These are phyloP conservation scores for Mobula birostris DNA, from an alignment of 2,113 vertebrate species.

Conservation along the genomic window DNA sequence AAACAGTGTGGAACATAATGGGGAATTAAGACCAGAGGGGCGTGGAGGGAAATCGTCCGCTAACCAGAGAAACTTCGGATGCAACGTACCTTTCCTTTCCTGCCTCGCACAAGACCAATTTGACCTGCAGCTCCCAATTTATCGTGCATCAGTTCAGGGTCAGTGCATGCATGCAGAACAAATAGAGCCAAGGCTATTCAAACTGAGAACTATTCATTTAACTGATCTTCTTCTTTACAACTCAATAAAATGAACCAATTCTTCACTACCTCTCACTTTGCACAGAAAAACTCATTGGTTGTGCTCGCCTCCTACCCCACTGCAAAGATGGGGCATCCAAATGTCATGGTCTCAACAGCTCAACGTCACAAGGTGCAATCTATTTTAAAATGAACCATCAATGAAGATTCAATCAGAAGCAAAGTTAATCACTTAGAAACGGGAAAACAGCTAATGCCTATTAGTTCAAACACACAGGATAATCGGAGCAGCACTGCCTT, in stretches of 20 bases:
- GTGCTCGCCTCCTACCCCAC: not conserved
- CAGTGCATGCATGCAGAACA: no score
- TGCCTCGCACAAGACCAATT: not conserved
- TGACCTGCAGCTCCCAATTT: not conserved
- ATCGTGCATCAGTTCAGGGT: not conserved
- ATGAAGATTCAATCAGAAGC: not conserved
- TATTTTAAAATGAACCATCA: not conserved
- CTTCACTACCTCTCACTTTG: no score
- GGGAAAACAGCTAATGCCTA: not conserved
- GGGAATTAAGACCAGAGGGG: not conserved
- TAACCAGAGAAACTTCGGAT: no score
- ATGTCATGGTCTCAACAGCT: not conserved
- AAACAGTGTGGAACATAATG: not conserved
- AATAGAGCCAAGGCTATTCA: not conserved
- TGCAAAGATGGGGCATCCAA: not conserved
- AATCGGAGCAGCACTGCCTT: no score
- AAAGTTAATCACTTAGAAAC: not conserved
- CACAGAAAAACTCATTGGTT: no score
- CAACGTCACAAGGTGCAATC: not conserved
- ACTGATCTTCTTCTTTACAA: not conserved
- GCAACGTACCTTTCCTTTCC: no score
- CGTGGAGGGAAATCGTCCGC: no score
- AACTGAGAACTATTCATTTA: not conserved
- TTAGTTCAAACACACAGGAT: no score
- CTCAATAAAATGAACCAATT: not conserved